Evolutionary conservation across 2,888 invertebrate genomes (phyloP).

Genomic region (Conistra vaccinii): DNA sequence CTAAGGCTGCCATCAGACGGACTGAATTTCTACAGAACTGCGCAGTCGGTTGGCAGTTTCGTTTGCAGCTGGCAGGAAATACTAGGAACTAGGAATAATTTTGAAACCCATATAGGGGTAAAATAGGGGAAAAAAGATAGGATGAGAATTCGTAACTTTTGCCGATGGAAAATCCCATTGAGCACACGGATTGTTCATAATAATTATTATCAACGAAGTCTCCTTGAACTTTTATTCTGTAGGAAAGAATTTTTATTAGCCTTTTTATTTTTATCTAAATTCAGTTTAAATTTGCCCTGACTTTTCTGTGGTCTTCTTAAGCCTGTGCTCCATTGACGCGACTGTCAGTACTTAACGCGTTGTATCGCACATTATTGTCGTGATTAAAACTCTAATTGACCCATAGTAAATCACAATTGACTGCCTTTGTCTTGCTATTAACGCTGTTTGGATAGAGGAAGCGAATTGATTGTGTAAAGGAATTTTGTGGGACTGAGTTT

Average conservation of each 20-base stretch:
- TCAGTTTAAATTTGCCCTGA: too few relatives aligned
- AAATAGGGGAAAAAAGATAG: too few relatives aligned
- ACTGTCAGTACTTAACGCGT: slow-evolving; percentile 85
- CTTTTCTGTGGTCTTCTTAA: slow-evolving; percentile 50
- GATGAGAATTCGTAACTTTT: too few relatives aligned
- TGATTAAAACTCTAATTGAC: slow-evolving; percentile 90
- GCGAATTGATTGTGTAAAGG: slow-evolving; percentile 45
- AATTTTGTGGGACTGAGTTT: slow-evolving; percentile 30
- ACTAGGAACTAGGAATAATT: too few relatives aligned
- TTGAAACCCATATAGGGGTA: too few relatives aligned
- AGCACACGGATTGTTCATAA: background rate
- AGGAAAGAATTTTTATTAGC: background rate
- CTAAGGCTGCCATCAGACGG: too few relatives aligned
- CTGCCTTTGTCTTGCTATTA: slow-evolving; percentile 79
- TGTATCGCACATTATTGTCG: slow-evolving; percentile 88
- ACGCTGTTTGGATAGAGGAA: slow-evolving; percentile 73
- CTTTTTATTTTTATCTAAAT: too few relatives aligned
- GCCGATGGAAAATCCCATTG: too few relatives aligned
- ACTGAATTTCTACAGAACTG: too few relatives aligned
- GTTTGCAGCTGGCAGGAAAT: too few relatives aligned
- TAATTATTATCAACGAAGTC: background rate
- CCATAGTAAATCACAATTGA: slow-evolving; percentile 89
- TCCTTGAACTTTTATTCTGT: background rate
- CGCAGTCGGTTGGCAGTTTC: too few relatives aligned
- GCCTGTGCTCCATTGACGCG: slow-evolving; percentile 78